Conservation (phyloP, 2,113 vertebrate species). For the Meleagris gallopavo region DNA sequence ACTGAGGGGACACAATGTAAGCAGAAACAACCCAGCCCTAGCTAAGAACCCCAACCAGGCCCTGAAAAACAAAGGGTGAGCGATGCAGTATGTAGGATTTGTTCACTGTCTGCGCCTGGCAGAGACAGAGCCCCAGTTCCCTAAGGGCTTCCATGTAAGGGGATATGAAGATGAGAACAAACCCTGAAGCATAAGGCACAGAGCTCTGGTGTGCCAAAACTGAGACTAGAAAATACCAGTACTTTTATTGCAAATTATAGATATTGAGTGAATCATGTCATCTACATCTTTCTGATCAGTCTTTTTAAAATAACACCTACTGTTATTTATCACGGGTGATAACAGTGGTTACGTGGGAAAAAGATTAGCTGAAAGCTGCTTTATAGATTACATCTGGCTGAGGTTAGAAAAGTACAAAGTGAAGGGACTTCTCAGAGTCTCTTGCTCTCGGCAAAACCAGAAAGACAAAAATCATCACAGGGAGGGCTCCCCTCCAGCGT, state of each 20-base stretch:
- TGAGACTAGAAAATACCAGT: background rate
- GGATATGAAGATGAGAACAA: background rate
- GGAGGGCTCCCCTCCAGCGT: background rate
- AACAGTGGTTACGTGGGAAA: background rate
- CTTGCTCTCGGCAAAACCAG: background rate
- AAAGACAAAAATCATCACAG: background rate
- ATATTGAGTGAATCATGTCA: background rate
- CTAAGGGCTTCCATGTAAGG: background rate
- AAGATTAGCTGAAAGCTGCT: background rate
- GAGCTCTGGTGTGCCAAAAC: background rate
- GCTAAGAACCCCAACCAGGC: background rate
- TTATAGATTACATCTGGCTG: background rate
- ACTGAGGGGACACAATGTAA: background rate
- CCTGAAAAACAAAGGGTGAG: background rate
- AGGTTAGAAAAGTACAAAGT: background rate
- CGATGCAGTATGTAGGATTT: too few species aligned
- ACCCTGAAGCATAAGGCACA: background rate
- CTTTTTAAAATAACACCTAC: background rate
- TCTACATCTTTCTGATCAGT: background rate
- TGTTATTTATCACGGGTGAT: background rate
- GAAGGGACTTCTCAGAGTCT: background rate
- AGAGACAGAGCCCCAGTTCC: accelerated
- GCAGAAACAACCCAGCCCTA: background rate
- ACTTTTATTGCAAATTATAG: background rate
- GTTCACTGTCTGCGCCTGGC: background rate